Conservation (phyloP, 1,140 invertebrate genomes). For the Eumaeus atala region DNA sequence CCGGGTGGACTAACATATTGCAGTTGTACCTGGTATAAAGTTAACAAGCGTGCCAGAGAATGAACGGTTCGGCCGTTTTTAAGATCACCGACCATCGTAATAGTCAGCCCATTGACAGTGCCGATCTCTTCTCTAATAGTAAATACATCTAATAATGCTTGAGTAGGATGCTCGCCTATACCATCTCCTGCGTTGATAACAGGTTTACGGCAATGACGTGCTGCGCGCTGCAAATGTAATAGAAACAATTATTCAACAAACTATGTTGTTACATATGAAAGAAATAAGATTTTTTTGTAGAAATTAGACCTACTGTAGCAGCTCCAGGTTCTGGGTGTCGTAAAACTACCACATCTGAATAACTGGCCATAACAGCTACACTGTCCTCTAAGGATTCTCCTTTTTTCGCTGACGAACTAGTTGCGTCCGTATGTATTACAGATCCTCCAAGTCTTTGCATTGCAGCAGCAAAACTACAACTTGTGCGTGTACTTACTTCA, state of each 20-base stretch:
- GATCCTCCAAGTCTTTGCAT: constrained; percentile 96
- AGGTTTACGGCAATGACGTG: constrained; percentile 88
- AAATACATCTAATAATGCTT: constrained; percentile 97
- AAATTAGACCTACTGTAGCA: constrained; percentile 81
- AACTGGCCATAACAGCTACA: constrained; percentile 88
- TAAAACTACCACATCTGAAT: constrained; percentile 94
- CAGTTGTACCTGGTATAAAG: constrained; percentile 91
- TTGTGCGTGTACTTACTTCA: constrained; percentile 97
- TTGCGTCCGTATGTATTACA: constrained; percentile 92
- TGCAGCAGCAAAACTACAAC: constrained; percentile 95
- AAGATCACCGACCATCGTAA: constrained; percentile 96
- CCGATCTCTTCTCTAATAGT: constrained; percentile 99
- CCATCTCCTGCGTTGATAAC: constrained; percentile 99
- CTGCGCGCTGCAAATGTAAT: constrained; percentile 79
- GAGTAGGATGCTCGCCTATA: constrained; percentile 98
- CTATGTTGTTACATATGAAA: background rate
- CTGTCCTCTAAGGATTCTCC: constrained; percentile 96
- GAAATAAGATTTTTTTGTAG: constrained; percentile 7
- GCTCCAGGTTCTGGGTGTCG: constrained; percentile 95
- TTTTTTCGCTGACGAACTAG: constrained; percentile 95
- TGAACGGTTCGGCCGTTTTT: constrained; percentile 99
- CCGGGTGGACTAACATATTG: constrained; percentile 91
- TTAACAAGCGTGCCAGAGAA: constrained; percentile 93
- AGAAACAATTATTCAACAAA: constrained; percentile 12
- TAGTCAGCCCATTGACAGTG: constrained; percentile 96